Evolutionary conservation across 2,797 vertebrate genomes (phyloP).

Genomic region (Chiloscyllium punctatum): DNA sequence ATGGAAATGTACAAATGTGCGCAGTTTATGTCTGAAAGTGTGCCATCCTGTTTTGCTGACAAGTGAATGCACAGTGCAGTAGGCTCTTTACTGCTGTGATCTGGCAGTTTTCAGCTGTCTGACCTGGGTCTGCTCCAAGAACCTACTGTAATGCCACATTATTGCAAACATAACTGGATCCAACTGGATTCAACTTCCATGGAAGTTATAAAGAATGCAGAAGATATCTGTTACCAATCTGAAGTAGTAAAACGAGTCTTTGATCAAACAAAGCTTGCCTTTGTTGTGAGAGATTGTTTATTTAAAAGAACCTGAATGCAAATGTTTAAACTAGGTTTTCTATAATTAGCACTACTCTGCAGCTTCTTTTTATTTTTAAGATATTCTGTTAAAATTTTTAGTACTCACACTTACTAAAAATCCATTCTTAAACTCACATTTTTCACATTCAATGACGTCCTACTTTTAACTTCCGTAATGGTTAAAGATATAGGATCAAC

Average conservation of each 20-base stretch:
- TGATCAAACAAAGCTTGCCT: background rate
- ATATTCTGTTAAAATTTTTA: background rate
- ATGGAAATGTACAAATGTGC: background rate
- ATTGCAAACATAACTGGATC: conserved; percentile 26
- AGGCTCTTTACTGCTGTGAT: background rate
- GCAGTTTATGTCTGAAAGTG: background rate
- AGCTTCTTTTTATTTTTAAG: background rate
- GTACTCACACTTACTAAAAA: background rate
- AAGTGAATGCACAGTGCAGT: background rate
- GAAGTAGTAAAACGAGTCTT: conserved; percentile 21
- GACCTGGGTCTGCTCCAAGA: background rate
- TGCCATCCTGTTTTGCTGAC: background rate
- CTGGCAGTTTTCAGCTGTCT: background rate
- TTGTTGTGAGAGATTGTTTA: background rate
- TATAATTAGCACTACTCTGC: background rate
- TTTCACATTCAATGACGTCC: background rate
- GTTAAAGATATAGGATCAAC: background rate
- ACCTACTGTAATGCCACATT: conserved; percentile 4
- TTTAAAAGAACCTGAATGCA: background rate
- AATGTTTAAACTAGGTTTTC: background rate
- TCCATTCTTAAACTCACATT: background rate
- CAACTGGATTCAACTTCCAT: conserved; percentile 1
- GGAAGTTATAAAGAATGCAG: background rate
- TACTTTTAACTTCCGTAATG: background rate
- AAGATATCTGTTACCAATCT: background rate